Percentiles rank a stretch among this genome's conserved stretches.
Conservation (phyloP, 2,797 vertebrate genomes). For the Myotis findleyi region DNA sequence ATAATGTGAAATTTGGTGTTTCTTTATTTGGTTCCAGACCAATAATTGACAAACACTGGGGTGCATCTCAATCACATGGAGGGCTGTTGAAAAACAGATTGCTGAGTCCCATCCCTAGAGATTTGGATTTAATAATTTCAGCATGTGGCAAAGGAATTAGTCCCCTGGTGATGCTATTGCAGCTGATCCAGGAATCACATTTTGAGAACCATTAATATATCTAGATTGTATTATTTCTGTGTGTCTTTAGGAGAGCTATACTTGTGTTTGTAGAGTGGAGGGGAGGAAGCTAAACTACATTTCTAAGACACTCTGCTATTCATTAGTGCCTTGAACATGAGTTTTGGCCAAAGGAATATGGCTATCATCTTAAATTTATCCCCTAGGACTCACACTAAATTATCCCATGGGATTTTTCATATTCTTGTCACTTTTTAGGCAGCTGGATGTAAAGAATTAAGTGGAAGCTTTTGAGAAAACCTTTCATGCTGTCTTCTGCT, state of each 20-base stretch:
- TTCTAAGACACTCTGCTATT: not conserved
- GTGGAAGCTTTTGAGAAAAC: not conserved
- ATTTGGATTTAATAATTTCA: not conserved
- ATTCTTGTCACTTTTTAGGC: not conserved
- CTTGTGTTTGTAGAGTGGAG: not conserved
- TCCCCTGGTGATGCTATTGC: not conserved
- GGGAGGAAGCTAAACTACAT: not conserved
- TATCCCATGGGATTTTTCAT: not conserved
- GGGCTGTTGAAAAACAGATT: not conserved
- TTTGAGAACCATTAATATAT: not conserved
- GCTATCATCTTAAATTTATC: not conserved
- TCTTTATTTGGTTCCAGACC: conserved; percentile 3
- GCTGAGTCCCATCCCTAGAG: not conserved
- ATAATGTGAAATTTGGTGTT: not conserved
- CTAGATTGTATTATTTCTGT: not conserved
- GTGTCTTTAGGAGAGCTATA: not conserved
- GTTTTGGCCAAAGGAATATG: not conserved
- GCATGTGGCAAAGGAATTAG: not conserved
- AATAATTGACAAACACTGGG: not conserved
- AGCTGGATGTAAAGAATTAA: not conserved
- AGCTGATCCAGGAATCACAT: not conserved
- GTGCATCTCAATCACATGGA: not conserved
- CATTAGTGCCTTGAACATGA: not conserved
- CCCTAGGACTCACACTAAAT: not conserved
- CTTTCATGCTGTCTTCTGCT: not conserved